phyloP scores from a whole-genome alignment of 2,888 invertebrate genomes.

The Tribolium freemani region DNA sequence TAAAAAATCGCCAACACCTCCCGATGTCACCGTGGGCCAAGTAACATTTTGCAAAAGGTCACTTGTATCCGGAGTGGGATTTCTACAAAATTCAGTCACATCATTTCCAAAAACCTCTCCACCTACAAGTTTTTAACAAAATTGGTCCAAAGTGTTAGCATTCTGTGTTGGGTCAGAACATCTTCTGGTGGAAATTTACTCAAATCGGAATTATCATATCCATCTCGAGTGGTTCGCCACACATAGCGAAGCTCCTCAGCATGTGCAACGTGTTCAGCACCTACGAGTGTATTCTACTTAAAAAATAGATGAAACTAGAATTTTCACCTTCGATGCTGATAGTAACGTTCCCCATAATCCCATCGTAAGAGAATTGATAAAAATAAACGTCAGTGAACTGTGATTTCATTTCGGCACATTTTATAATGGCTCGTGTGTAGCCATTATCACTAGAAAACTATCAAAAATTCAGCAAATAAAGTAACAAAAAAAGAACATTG shows the following conservation, averaged over 20 bases:
- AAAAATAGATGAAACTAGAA: background rate
- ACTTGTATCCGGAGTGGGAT: slow-evolving; percentile 17
- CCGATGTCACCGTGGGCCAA: slow-evolving; percentile 42
- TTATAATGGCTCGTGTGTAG: slow-evolving; percentile 19
- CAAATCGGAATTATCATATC: slow-evolving; percentile 24
- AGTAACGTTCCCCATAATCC: slow-evolving; percentile 22
- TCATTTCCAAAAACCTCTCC: background rate
- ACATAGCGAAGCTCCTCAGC: slow-evolving; percentile 17
- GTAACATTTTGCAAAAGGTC: slow-evolving; percentile 43
- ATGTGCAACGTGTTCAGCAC: slow-evolving; percentile 26
- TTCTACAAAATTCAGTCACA: slow-evolving; percentile 8
- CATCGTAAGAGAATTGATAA: slow-evolving; percentile 31
- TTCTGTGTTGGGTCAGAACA: slow-evolving; percentile 6
- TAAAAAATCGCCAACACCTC: slow-evolving; percentile 24
- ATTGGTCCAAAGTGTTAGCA: slow-evolving; percentile 29
- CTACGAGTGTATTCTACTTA: too few species aligned
- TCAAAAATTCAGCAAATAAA: too few species aligned
- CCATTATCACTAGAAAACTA: slow-evolving; percentile 7
- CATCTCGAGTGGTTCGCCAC: background rate
- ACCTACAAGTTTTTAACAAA: slow-evolving; percentile 26
- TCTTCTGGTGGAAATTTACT: slow-evolving; percentile 12
- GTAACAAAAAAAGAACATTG: too few species aligned
- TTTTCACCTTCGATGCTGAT: slow-evolving; percentile 16
- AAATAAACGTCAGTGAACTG: slow-evolving; percentile 17
- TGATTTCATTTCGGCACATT: slow-evolving; percentile 1